phyloP scores from a whole-genome alignment of 2,888 invertebrate species.

The Trichacis sp. region DNA sequence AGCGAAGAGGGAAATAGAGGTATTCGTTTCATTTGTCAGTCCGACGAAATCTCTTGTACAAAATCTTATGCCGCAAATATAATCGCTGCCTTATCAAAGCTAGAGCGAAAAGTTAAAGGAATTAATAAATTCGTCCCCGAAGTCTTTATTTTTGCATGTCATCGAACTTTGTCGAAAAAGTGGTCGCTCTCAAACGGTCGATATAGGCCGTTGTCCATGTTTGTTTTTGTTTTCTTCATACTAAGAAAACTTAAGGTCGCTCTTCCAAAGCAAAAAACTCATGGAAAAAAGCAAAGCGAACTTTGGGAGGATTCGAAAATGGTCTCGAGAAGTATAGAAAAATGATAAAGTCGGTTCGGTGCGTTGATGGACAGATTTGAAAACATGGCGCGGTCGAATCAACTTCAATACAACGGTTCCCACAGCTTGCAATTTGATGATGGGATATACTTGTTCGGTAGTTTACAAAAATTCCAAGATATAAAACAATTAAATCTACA shows the following conservation, averaged over 20 bases:
- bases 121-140: not conserved
- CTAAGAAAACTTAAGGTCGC: not conserved
- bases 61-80: not conserved
- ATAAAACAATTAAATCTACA: too few relatives aligned
- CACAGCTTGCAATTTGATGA: too few relatives aligned
- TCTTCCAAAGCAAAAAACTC: not conserved
- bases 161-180: not conserved
- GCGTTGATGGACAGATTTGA: not conserved
- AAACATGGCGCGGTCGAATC: too few relatives aligned
- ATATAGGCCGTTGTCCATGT: not conserved
- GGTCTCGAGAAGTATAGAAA: not conserved
- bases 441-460: too few relatives aligned
- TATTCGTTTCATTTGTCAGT: slow-evolving; percentile 32
- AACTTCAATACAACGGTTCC: too few relatives aligned
- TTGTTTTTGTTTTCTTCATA: too few relatives aligned
- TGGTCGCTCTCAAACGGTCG: not conserved
- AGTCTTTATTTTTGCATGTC: not conserved
- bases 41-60: slow-evolving; percentile 11
- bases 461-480: too few relatives aligned
- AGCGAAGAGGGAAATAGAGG: slow-evolving; percentile 22
- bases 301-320: not conserved
- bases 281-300: not conserved
- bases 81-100: not conserved
- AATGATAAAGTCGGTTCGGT: not conserved
- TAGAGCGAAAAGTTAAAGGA: not conserved